phyloP scores from a whole-genome alignment of 2,797 vertebrate genomes.

The Anniella stebbinsi region DNA sequence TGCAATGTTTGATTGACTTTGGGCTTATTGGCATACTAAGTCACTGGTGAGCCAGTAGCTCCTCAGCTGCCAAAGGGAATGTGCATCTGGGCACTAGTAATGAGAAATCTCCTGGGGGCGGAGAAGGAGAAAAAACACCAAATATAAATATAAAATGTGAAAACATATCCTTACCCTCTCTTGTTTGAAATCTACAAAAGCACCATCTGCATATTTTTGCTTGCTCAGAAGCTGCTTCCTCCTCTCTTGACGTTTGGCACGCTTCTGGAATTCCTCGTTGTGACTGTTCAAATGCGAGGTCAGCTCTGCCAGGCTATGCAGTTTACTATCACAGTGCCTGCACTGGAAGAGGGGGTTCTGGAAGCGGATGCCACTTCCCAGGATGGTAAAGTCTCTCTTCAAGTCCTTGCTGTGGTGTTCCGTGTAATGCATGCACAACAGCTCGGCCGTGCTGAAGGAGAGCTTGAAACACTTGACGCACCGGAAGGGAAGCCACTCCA shows the following conservation, averaged over 20 bases:
- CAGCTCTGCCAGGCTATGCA: constrained; percentile 88
- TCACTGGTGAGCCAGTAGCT: constrained; percentile 74
- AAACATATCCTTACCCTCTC: constrained; percentile 90
- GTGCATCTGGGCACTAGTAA: constrained; percentile 76
- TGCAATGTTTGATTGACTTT: constrained; percentile 75
- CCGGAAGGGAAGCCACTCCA: constrained; percentile 93
- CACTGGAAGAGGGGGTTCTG: constrained; percentile 91
- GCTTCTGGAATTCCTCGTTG: constrained; percentile 97
- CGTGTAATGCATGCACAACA: constrained; percentile 97
- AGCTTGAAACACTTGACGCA: constrained; percentile 96
- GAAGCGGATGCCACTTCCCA: constrained; percentile 83
- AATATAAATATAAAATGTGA: constrained; percentile 62
- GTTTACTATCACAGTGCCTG: constrained; percentile 93
- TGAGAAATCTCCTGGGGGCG: constrained; percentile 71
- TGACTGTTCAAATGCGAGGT: constrained; percentile 91
- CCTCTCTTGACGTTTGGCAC: constrained; percentile 91
- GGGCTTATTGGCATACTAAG: constrained; percentile 75
- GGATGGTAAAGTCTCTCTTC: constrained; percentile 93
- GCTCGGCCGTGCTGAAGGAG: constrained; percentile 90
- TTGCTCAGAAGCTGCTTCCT: constrained; percentile 93
- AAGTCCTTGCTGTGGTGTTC: constrained; percentile 94
- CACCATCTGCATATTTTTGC: constrained; percentile 86
- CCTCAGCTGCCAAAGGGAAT: constrained; percentile 76
- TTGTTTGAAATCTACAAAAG: constrained; percentile 86
- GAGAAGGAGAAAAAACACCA: constrained; percentile 50